These are phyloP conservation scores for Nixonia krombeini DNA, from an alignment of 1,140 invertebrate species.

Conservation along the genomic window DNA sequence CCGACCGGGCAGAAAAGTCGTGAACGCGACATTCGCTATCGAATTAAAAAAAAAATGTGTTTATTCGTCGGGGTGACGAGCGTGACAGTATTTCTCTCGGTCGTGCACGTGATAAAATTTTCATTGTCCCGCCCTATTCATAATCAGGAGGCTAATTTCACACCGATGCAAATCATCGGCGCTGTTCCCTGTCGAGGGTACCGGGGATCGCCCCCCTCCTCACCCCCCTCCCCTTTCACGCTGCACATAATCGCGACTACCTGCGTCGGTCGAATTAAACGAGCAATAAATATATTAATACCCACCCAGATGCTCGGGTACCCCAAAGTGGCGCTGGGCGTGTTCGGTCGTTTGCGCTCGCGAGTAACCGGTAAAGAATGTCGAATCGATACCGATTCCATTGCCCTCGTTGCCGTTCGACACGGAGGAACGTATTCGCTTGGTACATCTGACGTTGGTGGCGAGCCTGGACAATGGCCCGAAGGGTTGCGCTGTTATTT, in stretches of 20 bases:
- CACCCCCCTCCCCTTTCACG: too few relatives aligned
- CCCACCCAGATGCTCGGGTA: constrained; percentile 1
- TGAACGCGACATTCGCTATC: too few relatives aligned
- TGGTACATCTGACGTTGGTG: constrained; percentile 1
- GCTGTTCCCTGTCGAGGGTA: neutral
- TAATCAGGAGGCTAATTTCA: neutral
- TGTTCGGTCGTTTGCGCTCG: constrained; percentile 9
- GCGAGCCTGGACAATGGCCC: neutral
- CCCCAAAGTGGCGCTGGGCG: constrained; percentile 9
- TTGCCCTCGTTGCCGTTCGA: constrained; percentile 1
- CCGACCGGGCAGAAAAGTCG: too few relatives aligned
- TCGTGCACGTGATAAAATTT: neutral
- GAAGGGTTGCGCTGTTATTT: constrained; percentile 4
- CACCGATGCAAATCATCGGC: constrained; percentile 3
- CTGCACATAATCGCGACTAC: constrained; percentile 10
- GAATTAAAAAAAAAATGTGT: too few relatives aligned
- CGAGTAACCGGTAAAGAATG: constrained; percentile 19
- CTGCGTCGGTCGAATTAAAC: constrained; percentile 14
- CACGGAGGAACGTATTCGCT: too few relatives aligned
- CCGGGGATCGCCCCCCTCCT: neutral
- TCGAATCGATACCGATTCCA: constrained; percentile 22
- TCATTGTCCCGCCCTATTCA: neutral
- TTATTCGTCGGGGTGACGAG: too few relatives aligned
- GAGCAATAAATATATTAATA: constrained; percentile 39
- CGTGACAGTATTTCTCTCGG: too few relatives aligned